These are phyloP conservation scores for Acanthopagrus latus DNA, from an alignment of 2,797 vertebrate genomes.

Conservation along the genomic window DNA sequence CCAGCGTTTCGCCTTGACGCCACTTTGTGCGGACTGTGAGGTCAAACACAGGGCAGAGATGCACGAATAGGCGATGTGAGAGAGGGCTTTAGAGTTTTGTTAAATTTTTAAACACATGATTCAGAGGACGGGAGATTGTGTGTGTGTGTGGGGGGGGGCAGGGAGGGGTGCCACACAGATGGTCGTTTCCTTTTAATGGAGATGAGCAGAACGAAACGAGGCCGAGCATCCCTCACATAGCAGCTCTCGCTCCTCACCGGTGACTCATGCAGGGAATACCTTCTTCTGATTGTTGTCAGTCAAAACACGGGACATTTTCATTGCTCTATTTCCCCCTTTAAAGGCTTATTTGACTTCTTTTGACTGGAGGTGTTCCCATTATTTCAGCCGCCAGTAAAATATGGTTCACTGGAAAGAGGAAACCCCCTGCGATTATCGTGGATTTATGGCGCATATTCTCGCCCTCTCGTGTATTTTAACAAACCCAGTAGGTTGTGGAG, in stretches of 20 bases:
- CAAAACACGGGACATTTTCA: conserved; percentile 58
- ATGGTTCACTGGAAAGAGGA: conserved; percentile 65
- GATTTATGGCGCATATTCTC: conserved; percentile 69
- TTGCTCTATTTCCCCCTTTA: conserved; percentile 44
- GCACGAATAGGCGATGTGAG: conserved; percentile 5
- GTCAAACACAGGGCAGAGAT: conserved; percentile 52
- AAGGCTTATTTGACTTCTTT: conserved; percentile 64
- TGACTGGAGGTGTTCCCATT: conserved; percentile 55
- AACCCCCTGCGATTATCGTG: conserved; percentile 64
- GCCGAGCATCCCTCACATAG: conserved; percentile 28
- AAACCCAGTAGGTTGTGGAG: conserved; percentile 50
- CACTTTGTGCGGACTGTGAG: conserved; percentile 39
- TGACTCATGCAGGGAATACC: conserved; percentile 48
- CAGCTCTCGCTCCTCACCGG: conserved; percentile 37
- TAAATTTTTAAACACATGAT: conserved; percentile 76
- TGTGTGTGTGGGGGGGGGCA: no score
- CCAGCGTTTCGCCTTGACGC: conserved; percentile 17
- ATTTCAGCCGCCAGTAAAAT: conserved; percentile 55
- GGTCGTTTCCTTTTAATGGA: conserved; percentile 56
- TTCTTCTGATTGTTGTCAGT: conserved; percentile 59
- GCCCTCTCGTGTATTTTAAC: conserved; percentile 60
- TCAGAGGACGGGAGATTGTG: not conserved
- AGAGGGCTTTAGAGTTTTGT: conserved; percentile 59
- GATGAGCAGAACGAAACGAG: conserved; percentile 57
- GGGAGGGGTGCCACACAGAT: conserved; percentile 32